Evolutionary conservation across 2,113 vertebrate genomes (phyloP).

Genomic region (Oncorhynchus masou): DNA sequence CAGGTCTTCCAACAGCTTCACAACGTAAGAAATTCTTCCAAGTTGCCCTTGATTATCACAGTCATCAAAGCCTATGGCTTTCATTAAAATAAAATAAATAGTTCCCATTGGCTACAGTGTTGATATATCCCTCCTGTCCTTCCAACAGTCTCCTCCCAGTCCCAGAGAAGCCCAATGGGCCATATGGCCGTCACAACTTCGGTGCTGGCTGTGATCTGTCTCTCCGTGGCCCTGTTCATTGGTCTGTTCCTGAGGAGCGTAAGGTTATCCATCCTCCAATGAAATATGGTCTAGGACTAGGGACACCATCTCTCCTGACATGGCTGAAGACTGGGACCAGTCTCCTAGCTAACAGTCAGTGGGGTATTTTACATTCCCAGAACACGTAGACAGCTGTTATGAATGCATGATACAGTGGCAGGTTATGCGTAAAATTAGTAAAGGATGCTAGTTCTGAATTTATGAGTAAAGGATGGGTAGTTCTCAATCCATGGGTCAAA

Average conservation of each 20-base stretch:
- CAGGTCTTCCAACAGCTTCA: background rate
- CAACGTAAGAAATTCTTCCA: background rate
- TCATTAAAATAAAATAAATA: background rate
- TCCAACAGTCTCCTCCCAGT: conserved; percentile 10
- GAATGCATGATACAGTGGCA: background rate
- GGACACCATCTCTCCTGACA: background rate
- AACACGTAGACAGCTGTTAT: background rate
- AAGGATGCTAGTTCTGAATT: too few species aligned
- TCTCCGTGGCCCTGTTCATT: conserved; percentile 37
- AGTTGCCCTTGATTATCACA: too few species aligned
- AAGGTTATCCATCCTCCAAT: conserved; percentile 6
- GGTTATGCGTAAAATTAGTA: conserved; percentile 3
- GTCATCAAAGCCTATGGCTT: too few species aligned
- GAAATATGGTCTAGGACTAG: background rate
- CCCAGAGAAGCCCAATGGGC: conserved; percentile 29
- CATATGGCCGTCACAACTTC: conserved; percentile 43
- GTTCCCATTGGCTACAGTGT: conserved; percentile 1
- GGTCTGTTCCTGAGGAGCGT: conserved; percentile 19
- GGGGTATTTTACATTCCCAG: background rate
- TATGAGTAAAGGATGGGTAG: too few species aligned
- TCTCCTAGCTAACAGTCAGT: background rate
- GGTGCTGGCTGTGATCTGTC: conserved; percentile 44
- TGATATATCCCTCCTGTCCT: background rate
- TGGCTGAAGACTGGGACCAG: too few species aligned
- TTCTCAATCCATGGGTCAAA: too few species aligned